Evolutionary conservation across 2,113 vertebrate genomes (phyloP).

Genomic region (Anthoscopus minutus): DNA sequence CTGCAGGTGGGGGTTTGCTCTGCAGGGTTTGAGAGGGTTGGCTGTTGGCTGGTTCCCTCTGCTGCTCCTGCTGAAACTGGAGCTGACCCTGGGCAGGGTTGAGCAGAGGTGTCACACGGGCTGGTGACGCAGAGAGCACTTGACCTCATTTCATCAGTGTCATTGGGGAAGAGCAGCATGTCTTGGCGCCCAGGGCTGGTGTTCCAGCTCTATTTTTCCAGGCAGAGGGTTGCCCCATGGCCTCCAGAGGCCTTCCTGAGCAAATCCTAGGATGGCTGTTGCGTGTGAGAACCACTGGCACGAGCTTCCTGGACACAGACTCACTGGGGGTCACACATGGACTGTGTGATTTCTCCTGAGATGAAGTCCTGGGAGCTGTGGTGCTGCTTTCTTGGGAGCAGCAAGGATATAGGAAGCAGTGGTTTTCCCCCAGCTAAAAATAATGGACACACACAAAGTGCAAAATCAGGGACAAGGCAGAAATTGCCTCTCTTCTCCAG

Average conservation of each 20-base stretch:
- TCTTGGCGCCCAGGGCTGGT: not conserved
- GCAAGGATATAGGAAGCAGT: not conserved
- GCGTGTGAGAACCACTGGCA: not conserved
- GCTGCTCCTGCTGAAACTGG: not conserved
- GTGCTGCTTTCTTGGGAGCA: not conserved
- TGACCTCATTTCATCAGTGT: not conserved
- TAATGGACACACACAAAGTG: fast-evolving
- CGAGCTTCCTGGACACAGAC: fast-evolving
- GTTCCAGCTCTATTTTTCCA: not conserved
- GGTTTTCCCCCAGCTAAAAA: not conserved
- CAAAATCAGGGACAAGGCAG: not conserved
- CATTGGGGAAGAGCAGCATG: not conserved
- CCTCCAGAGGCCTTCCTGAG: not conserved
- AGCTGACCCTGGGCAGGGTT: not conserved
- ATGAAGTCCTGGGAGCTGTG: not conserved
- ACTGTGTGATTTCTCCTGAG: not conserved
- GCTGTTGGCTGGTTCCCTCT: not conserved
- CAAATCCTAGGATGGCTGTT: not conserved
- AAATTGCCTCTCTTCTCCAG: not conserved
- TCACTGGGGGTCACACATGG: fast-evolving
- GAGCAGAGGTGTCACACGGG: not conserved
- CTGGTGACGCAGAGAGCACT: not conserved
- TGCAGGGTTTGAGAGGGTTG: not conserved
- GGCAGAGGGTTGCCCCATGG: not conserved
- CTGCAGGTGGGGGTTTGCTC: not conserved